Percentiles rank a stretch among this genome's conserved stretches.
These are phyloP conservation scores for Pandemis corylana DNA, from an alignment of 2,888 invertebrate species.

Conservation along the genomic window DNA sequence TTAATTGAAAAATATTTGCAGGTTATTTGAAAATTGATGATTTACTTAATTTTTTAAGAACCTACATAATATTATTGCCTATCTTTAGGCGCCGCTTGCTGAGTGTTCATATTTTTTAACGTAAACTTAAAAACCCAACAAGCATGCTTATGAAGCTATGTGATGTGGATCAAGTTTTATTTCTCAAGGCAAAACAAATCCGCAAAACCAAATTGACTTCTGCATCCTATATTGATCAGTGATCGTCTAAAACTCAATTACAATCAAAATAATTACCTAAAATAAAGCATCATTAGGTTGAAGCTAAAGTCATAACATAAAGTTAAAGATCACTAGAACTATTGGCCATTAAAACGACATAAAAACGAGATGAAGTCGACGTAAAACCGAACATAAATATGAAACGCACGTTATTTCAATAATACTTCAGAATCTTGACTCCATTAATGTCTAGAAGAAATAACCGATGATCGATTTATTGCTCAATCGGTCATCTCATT, in stretches of 20 bases:
- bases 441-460: constrained; percentile 7
- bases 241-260: constrained; percentile 3
- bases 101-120: no score
- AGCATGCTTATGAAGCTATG: no score
- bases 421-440: constrained; percentile 15
- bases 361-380: constrained; percentile 15
- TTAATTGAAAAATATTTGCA: no score
- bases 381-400: constrained; percentile 14
- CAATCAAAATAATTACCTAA: constrained; percentile 26
- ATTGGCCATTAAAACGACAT: constrained; percentile 18
- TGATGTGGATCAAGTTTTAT: constrained; percentile 5
- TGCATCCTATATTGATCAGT: neutral
- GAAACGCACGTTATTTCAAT: constrained; percentile 2
- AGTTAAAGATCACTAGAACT: constrained; percentile 28
- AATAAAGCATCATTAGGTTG: constrained; percentile 19
- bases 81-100: no score
- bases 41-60: no score
- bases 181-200: constrained; percentile 10
- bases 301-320: constrained; percentile 20
- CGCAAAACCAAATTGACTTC: neutral
- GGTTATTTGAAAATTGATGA: no score
- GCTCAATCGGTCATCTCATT: constrained; percentile 15
- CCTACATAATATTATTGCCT: no score
- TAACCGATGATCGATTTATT: constrained; percentile 7
- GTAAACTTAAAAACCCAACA: no score